These are phyloP conservation scores for Triplophysa siluroides DNA, from an alignment of 2,113 vertebrate species.

Conservation along the genomic window DNA sequence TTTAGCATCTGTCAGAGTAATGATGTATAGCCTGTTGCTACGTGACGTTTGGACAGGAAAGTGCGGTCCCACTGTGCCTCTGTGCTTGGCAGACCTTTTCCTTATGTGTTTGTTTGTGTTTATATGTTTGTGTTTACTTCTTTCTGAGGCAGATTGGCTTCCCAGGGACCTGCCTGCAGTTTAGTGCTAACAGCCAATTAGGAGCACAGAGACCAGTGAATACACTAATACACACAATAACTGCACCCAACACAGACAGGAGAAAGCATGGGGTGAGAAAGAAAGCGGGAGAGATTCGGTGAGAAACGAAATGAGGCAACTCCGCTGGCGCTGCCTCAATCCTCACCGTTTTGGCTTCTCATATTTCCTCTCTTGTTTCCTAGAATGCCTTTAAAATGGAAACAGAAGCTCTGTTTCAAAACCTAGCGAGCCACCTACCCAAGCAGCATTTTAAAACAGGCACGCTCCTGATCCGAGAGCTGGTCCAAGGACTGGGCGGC, in stretches of 20 bases:
- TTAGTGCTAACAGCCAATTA: slow-evolving; percentile 42
- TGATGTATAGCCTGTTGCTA: slow-evolving; percentile 25
- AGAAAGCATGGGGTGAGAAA: slow-evolving; percentile 2
- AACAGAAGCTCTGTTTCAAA: not conserved
- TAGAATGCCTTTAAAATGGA: not conserved
- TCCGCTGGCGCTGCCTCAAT: not conserved
- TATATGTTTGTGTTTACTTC: slow-evolving; percentile 41
- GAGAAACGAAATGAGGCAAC: not conserved
- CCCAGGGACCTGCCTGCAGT: slow-evolving; percentile 42
- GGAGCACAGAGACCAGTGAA: slow-evolving; percentile 21
- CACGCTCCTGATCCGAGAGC: not conserved
- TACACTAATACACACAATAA: slow-evolving; percentile 26
- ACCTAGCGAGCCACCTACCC: not conserved
- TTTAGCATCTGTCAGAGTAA: slow-evolving; percentile 30
- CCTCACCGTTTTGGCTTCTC: not conserved
- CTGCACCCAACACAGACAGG: slow-evolving; percentile 22
- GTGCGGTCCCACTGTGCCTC: slow-evolving; percentile 21
- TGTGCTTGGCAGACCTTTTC: slow-evolving; percentile 36
- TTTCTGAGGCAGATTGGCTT: slow-evolving; percentile 39
- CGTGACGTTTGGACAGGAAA: slow-evolving; percentile 7
- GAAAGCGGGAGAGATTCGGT: slow-evolving; percentile 3
- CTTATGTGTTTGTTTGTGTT: slow-evolving; percentile 36
- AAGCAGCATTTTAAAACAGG: not conserved
- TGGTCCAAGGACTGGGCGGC: not conserved
- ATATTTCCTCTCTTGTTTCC: not conserved